phyloP scores from a whole-genome alignment of 2,888 invertebrate species.

The Lumbricus terrestris region DNA sequence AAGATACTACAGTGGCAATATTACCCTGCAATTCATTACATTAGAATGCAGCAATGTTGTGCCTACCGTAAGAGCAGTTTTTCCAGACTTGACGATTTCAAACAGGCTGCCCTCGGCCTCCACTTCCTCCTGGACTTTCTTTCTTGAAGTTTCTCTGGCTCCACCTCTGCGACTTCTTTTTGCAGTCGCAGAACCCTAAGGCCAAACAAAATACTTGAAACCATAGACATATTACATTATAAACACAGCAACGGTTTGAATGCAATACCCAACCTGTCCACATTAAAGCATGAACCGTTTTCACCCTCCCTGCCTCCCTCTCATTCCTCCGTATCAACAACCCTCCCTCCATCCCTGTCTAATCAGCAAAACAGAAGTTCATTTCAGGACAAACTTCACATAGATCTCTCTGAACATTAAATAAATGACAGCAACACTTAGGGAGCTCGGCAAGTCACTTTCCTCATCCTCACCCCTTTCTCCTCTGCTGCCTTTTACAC shows the following conservation, averaged over 20 bases:
- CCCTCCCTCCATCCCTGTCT: too few relatives aligned
- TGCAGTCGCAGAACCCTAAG: background rate
- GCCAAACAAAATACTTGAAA: background rate
- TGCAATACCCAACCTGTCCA: background rate
- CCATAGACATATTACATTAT: background rate
- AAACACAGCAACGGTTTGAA: background rate
- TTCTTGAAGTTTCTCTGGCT: background rate
- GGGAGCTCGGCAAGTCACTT: too few relatives aligned
- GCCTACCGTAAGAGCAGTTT: slow-evolving; percentile 51
- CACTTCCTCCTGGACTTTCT: slow-evolving; percentile 16
- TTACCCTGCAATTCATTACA: background rate
- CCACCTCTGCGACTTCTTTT: slow-evolving; percentile 10
- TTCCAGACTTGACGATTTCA: slow-evolving; percentile 55
- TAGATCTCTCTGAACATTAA: too few relatives aligned
- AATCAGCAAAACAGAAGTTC: too few relatives aligned
- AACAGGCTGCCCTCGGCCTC: slow-evolving; percentile 51
- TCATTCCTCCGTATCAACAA: too few relatives aligned
- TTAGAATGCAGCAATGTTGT: background rate
- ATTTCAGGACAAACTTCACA: too few relatives aligned
- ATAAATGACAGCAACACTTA: too few relatives aligned
- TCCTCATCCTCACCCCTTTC: too few relatives aligned
- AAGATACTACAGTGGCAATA: background rate
- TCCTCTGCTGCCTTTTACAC: too few relatives aligned
- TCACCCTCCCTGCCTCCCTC: too few relatives aligned
- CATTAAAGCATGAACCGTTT: background rate